phyloP scores from a whole-genome alignment of 1,140 invertebrate species.

The Lasioglossum baleicum region DNA sequence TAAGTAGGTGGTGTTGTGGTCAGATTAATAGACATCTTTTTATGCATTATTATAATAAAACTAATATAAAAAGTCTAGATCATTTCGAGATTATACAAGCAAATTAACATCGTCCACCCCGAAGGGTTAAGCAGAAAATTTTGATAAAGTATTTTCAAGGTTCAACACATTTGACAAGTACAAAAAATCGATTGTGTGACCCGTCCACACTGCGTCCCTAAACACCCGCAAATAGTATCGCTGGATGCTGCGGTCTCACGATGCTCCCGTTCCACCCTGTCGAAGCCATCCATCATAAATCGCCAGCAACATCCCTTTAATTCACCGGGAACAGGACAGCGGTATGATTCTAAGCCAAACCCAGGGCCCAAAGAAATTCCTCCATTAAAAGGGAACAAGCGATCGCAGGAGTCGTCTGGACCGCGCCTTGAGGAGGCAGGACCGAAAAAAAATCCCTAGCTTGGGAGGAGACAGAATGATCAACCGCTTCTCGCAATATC shows the following conservation, averaged over 20 bases:
- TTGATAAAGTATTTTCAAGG: too few relatives aligned
- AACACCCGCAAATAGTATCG: neutral
- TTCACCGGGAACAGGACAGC: neutral
- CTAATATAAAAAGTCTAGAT: too few relatives aligned
- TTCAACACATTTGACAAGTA: too few relatives aligned
- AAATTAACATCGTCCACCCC: too few relatives aligned
- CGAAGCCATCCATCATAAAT: slow-evolving; percentile 9
- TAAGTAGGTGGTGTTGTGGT: too few relatives aligned
- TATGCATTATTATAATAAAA: too few relatives aligned
- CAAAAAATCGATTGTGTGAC: too few relatives aligned
- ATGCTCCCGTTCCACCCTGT: neutral
- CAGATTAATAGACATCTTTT: too few relatives aligned
- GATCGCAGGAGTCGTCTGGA: slow-evolving; percentile 9
- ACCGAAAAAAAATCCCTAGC: neutral
- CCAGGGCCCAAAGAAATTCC: slow-evolving; percentile 7
- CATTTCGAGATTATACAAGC: too few relatives aligned
- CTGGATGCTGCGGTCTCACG: neutral
- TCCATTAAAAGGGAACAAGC: neutral
- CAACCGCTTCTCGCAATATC: slow-evolving; percentile 50
- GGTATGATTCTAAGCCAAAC: slow-evolving; percentile 12
- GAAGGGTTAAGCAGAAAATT: too few relatives aligned
- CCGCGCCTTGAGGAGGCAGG: neutral
- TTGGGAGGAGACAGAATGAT: slow-evolving; percentile 52
- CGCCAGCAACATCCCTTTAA: slow-evolving; percentile 3
- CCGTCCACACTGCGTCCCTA: too few relatives aligned